A percentile compares a stretch with the other conserved stretches of the same genome.
These are phyloP conservation scores for Lochmaea capreae DNA, from an alignment of 2,888 invertebrate species.

Conservation along the genomic window DNA sequence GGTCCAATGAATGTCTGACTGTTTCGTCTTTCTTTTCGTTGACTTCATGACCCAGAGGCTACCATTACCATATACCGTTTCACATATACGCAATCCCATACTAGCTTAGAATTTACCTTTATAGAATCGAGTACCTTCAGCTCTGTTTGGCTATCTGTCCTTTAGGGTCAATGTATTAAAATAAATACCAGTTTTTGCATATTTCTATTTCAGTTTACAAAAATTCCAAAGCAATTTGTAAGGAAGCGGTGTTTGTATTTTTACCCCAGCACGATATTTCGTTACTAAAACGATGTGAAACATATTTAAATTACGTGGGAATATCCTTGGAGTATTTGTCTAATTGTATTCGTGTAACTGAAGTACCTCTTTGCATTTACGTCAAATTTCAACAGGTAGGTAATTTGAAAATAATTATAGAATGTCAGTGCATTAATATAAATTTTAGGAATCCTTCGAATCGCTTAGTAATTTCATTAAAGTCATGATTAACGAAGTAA, in stretches of 20 bases:
- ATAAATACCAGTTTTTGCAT: neutral
- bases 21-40: no score
- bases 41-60: no score
- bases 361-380: constrained; percentile 74
- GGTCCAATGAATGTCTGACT: no score
- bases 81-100: no score
- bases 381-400: constrained; percentile 71
- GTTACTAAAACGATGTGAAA: constrained; percentile 68
- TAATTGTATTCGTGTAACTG: constrained; percentile 66
- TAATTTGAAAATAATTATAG: constrained; percentile 54
- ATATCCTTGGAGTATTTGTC: constrained; percentile 67
- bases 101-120: no score
- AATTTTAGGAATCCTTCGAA: constrained; percentile 41
- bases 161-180: no score
- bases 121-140: no score
- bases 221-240: constrained; percentile 42
- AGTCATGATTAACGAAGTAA: constrained; percentile 71
- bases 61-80: no score
- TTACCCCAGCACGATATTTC: constrained; percentile 66
- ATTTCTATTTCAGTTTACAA: constrained; percentile 50
- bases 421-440: no score
- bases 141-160: no score
- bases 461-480: constrained; percentile 62
- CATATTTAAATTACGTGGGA: constrained; percentile 72
- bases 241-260: constrained; percentile 50